These are phyloP conservation scores for Poecilia picta DNA, from an alignment of 2,797 vertebrate genomes.

Conservation along the genomic window DNA sequence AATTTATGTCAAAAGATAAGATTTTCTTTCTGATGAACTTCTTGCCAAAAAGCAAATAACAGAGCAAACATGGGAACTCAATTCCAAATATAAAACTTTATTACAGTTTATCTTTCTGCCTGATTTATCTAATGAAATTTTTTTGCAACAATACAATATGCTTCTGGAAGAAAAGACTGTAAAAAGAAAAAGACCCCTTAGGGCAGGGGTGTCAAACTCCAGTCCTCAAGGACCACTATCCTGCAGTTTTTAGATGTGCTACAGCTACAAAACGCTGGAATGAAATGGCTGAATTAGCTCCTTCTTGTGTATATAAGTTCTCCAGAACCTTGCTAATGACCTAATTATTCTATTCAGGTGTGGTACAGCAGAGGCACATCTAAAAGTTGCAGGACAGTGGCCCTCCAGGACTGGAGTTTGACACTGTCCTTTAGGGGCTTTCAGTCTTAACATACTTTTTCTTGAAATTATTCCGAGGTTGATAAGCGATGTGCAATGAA, in stretches of 20 bases:
- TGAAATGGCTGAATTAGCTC: too few species aligned
- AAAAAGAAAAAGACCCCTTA: constrained; percentile 1
- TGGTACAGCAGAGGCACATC: too few species aligned
- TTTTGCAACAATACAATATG: constrained; percentile 2
- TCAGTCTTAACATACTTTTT: neutral
- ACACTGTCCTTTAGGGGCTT: neutral
- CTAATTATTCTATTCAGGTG: too few species aligned
- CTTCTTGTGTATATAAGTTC: too few species aligned
- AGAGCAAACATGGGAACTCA: constrained; percentile 8
- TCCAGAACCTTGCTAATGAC: too few species aligned
- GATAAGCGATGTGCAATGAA: constrained; percentile 6
- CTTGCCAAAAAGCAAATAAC: neutral
- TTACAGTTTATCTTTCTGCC: constrained; percentile 19
- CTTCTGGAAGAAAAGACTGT: constrained; percentile 1
- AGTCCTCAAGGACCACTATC: neutral
- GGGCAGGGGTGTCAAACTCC: neutral
- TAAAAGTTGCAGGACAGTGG: too few species aligned
- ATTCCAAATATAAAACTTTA: neutral
- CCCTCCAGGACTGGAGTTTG: neutral
- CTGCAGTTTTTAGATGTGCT: too few species aligned
- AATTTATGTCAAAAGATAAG: neutral
- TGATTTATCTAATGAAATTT: constrained; percentile 5
- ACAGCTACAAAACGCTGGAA: too few species aligned
- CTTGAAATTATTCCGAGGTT: constrained; percentile 4
- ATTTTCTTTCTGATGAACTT: neutral